Base-by-base conservation (phyloP, 2,888 invertebrate species). In the Ptycholaimellus sp. region DNA sequence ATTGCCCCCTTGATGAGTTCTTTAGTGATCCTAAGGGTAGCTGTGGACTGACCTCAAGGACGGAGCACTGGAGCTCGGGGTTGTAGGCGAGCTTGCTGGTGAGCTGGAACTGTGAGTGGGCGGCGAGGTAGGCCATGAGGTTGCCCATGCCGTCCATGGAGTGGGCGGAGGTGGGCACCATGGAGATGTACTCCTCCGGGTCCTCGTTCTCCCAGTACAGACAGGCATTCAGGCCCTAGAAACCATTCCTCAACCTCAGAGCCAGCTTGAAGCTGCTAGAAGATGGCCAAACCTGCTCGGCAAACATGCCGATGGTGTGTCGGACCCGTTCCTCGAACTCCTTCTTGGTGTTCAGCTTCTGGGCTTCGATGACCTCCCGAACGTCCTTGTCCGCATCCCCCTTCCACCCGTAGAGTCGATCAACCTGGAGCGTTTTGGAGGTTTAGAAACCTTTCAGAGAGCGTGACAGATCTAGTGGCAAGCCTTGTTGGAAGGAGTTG, bases 111-210 rank as follows among this genome's bases (percentile, higher is more conserved):
- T 96, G 93, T 46, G 83, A 82, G 34, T 76, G 75, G 48, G 83
- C 78, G 34, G 87, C 76, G 45, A 99, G 79, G 53, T 90, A 70
- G 17, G 81, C 77, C 48, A 99, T 70, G 36, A 99, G 64, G 64
- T 96, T 96, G 36, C 93, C 93, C 82, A 99, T 83, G 30, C 87
- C 90, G 59, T 99, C 96, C 17, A 96, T 96, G 1, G 82, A 77
- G 45, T 83, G 79, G 1, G 96, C 96, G 40, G 90, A 90, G 0
- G 96, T 99, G 0, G 96, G 96, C 11, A 99, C 78, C 53, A 99
- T 65, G 0, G 87, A 87, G 30, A 93, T 75, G 57, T 90, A 99
- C 33, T 75, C 76, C 38, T 79, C 72, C 0, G 76, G 73, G 60
- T 96, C 87, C 0, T 80, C 80, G 65, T 96, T 96, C 50, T 90